These are phyloP conservation scores for Cyanoderma ruficeps DNA, from an alignment of 2,113 vertebrate genomes.

Conservation along the genomic window DNA sequence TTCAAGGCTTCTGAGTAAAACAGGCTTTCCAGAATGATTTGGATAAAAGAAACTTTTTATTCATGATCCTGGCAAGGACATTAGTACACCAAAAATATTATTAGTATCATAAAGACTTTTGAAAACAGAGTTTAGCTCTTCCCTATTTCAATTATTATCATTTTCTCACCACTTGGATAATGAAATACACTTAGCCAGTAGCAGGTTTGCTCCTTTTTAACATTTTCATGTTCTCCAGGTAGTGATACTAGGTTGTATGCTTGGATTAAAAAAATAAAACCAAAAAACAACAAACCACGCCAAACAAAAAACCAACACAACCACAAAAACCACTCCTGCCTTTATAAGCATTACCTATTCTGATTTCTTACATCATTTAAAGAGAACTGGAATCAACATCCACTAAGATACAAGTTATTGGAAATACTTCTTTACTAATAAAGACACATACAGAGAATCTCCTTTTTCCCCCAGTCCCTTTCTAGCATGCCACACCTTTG, in stretches of 20 bases:
- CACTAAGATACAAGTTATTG: background rate
- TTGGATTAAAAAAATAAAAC: background rate
- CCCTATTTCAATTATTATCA: background rate
- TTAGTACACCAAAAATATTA: background rate
- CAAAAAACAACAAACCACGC: background rate
- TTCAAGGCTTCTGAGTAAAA: background rate
- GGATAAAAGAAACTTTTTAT: background rate
- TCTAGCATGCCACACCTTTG: background rate
- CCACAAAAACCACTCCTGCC: background rate
- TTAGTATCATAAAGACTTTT: background rate
- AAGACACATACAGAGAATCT: background rate
- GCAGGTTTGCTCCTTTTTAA: background rate
- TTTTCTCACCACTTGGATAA: background rate
- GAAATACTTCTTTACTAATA: background rate
- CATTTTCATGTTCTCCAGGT: background rate
- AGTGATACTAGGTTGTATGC: background rate
- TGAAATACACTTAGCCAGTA: background rate
- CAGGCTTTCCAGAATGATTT: background rate
- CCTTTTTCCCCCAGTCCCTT: background rate
- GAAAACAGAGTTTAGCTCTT: background rate
- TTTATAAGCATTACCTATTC: background rate
- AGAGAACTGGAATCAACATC: background rate
- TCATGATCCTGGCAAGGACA: background rate
- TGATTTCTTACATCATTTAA: background rate
- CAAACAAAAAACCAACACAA: background rate